These are phyloP conservation scores for Chydorus sphaericus DNA, from an alignment of 2,888 invertebrate species.

Conservation along the genomic window DNA sequence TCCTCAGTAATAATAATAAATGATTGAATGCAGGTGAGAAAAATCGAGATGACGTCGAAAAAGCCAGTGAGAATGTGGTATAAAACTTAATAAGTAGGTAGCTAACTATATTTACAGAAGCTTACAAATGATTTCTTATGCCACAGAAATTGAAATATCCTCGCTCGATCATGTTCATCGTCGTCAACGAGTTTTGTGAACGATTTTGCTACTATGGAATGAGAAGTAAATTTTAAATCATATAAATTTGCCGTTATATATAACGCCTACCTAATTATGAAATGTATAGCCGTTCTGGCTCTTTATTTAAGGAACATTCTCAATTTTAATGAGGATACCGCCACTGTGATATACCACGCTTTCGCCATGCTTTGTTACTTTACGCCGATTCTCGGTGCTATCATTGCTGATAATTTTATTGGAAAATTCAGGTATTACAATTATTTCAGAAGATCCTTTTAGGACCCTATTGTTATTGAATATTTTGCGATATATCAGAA, in stretches of 20 bases:
- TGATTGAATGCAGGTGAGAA: too few species aligned
- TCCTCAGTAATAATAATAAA: too few species aligned
- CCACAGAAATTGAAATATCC: constrained; percentile 49
- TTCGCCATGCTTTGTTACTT: constrained; percentile 83
- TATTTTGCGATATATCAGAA: constrained; percentile 30
- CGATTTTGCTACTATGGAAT: constrained; percentile 94
- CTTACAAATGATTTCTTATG: too few species aligned
- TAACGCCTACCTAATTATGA: too few species aligned
- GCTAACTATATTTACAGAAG: too few species aligned
- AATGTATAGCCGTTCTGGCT: constrained; percentile 87
- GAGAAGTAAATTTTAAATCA: constrained; percentile 60
- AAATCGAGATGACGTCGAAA: too few species aligned
- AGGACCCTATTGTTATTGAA: constrained; percentile 7
- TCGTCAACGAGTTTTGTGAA: constrained; percentile 96
- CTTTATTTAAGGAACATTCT: constrained; percentile 72
- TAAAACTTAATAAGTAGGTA: too few species aligned
- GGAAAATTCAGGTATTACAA: constrained; percentile 63
- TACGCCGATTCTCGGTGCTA: constrained; percentile 77
- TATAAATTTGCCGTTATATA: too few species aligned
- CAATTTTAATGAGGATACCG: constrained; percentile 49
- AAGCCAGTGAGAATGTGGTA: too few species aligned
- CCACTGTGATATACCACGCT: constrained; percentile 76
- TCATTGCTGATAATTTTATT: constrained; percentile 80
- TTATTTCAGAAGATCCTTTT: not conserved
- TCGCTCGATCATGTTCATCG: constrained; percentile 76